These are phyloP conservation scores for Agraylea sexmaculata DNA, from an alignment of 1,140 invertebrate species.

Conservation along the genomic window DNA sequence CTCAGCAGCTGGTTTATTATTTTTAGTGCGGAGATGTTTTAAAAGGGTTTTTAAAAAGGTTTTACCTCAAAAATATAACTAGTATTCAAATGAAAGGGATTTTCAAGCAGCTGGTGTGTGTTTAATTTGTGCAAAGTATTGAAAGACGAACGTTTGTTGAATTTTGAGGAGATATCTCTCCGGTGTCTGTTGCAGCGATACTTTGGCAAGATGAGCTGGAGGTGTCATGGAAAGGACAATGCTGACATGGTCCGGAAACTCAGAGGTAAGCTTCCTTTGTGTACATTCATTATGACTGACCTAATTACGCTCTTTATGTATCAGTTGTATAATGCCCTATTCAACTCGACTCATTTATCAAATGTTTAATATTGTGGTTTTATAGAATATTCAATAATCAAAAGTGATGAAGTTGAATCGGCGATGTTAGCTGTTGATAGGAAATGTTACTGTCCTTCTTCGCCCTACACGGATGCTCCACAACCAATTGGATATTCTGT, in stretches of 20 bases:
- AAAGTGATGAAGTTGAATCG: constrained; percentile 61
- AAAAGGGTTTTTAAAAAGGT: neutral
- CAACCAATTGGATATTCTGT: constrained; percentile 82
- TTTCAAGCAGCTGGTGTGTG: neutral
- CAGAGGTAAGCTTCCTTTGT: constrained; percentile 48
- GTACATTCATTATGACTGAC: constrained; percentile 8
- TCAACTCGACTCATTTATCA: neutral
- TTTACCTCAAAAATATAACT: neutral
- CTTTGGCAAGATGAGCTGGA: constrained; percentile 55
- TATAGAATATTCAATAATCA: constrained; percentile 78
- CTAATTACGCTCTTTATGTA: constrained; percentile 2
- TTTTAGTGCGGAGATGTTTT: too few species aligned
- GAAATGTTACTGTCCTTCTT: constrained; percentile 60
- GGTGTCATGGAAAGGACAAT: constrained; percentile 76
- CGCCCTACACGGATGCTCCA: constrained; percentile 83
- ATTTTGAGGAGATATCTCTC: too few species aligned
- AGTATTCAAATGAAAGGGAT: constrained; percentile 7
- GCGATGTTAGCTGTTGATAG: constrained; percentile 82
- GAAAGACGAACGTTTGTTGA: too few species aligned
- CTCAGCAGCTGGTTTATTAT: too few species aligned
- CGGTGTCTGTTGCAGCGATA: constrained; percentile 4
- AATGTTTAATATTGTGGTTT: constrained; percentile 18
- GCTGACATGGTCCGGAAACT: constrained; percentile 74
- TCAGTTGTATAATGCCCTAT: constrained; percentile 1
- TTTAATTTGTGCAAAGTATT: constrained; percentile 7